Percentiles rank a stretch among this genome's conserved stretches.
These are phyloP conservation scores for Ctena decussata DNA, from an alignment of 2,888 invertebrate genomes.

Conservation along the genomic window DNA sequence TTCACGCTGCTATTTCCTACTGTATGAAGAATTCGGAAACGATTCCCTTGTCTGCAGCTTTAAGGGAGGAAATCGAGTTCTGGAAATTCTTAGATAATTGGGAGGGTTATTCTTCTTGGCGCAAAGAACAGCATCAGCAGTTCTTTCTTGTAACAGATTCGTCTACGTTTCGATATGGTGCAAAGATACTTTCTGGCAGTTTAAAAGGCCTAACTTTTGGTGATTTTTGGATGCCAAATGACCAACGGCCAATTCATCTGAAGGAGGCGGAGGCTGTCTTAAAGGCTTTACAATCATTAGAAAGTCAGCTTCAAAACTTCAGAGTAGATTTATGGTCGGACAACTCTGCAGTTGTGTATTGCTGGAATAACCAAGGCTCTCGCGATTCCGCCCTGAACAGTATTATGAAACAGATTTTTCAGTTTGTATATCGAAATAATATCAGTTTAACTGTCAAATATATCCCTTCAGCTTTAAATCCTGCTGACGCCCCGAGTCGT, in stretches of 20 bases:
- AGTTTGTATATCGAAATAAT: neutral
- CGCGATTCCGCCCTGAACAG: constrained; percentile 19
- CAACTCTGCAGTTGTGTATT: constrained; percentile 32
- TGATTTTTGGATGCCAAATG: constrained; percentile 25
- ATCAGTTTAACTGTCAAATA: constrained; percentile 13
- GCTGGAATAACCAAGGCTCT: constrained; percentile 35
- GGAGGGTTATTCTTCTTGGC: constrained; percentile 37
- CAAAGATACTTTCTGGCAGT: neutral
- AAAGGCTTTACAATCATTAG: constrained; percentile 11
- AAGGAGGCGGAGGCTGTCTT: constrained; percentile 33
- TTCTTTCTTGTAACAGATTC: constrained; percentile 33
- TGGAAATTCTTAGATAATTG: constrained; percentile 39
- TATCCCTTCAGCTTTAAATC: constrained; percentile 1
- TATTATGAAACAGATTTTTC: constrained; percentile 22
- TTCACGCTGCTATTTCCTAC: constrained; percentile 33
- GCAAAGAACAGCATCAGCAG: constrained; percentile 36
- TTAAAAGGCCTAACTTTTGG: constrained; percentile 10
- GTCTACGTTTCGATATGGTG: constrained; percentile 23
- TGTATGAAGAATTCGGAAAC: constrained; percentile 26
- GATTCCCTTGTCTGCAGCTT: constrained; percentile 19
- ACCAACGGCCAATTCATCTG: constrained; percentile 40
- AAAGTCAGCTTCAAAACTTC: neutral
- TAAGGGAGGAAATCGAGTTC: constrained; percentile 25
- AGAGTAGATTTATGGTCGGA: constrained; percentile 40
- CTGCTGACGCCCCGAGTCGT: constrained; percentile 17